Percentiles rank a stretch among this genome's conserved stretches.
Conservation (phyloP, 2,888 invertebrate species). For the Pyrocoelia pectoralis region DNA sequence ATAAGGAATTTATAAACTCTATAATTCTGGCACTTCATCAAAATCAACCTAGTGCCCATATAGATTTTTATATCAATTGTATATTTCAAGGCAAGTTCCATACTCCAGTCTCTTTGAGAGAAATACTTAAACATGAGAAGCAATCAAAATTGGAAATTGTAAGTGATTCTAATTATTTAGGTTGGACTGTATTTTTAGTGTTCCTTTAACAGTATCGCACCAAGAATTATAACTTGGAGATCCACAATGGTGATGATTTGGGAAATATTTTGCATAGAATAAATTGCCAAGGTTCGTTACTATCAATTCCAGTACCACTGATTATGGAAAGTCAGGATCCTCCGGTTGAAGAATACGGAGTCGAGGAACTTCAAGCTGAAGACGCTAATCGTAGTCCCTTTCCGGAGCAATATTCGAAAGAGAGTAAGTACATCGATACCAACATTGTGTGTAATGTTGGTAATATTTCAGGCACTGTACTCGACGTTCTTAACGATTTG, state of each 20-base stretch:
- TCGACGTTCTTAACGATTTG: constrained; percentile 72
- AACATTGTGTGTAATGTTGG: neutral
- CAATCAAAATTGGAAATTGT: neutral
- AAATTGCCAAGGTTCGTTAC: neutral
- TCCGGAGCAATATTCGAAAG: neutral
- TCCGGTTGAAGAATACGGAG: no score
- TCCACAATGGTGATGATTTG: neutral
- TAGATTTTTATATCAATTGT: constrained; percentile 1
- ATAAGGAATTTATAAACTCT: neutral
- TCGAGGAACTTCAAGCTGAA: constrained; percentile 1
- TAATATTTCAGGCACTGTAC: constrained; percentile 62
- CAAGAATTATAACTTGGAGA: neutral
- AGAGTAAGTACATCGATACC: neutral
- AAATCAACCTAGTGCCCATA: constrained; percentile 1
- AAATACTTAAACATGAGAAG: neutral
- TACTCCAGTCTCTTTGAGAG: neutral
- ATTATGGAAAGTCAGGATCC: neutral
- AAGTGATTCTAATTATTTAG: neutral
- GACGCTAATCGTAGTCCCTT: neutral
- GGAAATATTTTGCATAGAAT: neutral
- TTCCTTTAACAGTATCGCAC: neutral
- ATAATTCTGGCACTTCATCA: neutral
- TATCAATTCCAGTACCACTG: neutral
- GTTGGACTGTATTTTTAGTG: no score
- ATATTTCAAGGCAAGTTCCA: neutral